phyloP scores from a whole-genome alignment of 2,113 vertebrate genomes.

The Pelmatolapia mariae region DNA sequence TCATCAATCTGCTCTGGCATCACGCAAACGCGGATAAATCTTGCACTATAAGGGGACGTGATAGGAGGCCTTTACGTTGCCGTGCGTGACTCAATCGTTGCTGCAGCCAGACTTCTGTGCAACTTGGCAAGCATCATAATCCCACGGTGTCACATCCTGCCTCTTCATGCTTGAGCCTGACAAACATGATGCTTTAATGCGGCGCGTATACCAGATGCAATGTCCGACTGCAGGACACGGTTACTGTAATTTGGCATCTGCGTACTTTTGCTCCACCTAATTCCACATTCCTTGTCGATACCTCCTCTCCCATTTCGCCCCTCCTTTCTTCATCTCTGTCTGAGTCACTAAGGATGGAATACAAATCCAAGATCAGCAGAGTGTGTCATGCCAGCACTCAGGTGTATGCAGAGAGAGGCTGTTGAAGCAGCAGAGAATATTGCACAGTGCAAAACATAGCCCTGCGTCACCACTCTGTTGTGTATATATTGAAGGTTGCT shows the following conservation, averaged over 20 bases:
- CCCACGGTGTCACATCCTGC: background rate
- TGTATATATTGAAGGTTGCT: constrained; percentile 9
- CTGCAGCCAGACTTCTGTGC: constrained; percentile 1
- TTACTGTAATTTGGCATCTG: background rate
- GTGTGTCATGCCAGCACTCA: constrained; percentile 34
- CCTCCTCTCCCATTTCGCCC: background rate
- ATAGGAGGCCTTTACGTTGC: constrained; percentile 2
- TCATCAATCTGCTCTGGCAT: background rate
- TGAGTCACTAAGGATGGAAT: constrained; percentile 5
- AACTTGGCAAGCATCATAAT: background rate
- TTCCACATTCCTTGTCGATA: background rate
- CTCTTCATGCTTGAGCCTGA: background rate
- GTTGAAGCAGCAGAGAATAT: constrained; percentile 31
- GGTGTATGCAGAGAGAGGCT: constrained; percentile 32
- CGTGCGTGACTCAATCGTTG: constrained; percentile 7
- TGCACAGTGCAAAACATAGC: constrained; percentile 30
- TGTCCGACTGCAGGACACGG: background rate
- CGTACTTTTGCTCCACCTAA: background rate
- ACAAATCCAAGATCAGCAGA: constrained; percentile 29
- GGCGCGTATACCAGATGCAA: background rate
- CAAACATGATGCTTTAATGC: background rate
- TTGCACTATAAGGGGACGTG: background rate
- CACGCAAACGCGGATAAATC: background rate
- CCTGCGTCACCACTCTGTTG: constrained; percentile 21
- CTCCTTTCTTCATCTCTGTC: background rate